phyloP scores from a whole-genome alignment of 2,113 vertebrate species.

The Equus quagga region DNA sequence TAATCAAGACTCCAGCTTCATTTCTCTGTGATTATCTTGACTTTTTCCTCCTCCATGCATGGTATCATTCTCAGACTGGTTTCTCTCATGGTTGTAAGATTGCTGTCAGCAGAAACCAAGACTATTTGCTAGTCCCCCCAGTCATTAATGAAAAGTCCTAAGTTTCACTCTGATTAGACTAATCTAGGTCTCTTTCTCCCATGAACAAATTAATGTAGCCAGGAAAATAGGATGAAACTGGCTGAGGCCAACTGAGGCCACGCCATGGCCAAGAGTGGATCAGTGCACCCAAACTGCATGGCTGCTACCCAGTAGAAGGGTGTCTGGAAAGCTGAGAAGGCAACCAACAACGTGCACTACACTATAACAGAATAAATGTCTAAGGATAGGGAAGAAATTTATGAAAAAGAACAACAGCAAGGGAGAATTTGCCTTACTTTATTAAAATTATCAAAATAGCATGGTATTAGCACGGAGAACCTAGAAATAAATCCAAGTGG shows the following conservation, averaged over 20 bases:
- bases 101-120: neutral
- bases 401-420: neutral
- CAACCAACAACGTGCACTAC: too few species aligned
- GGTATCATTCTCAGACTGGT: neutral
- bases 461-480: neutral
- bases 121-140: neutral
- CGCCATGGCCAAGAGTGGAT: neutral
- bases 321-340: neutral
- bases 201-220: neutral
- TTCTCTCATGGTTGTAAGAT: neutral
- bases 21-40: neutral
- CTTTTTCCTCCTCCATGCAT: neutral
- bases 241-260: neutral
- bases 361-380: neutral
- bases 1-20: neutral
- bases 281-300: neutral
- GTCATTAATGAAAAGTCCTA: neutral
- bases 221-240: neutral
- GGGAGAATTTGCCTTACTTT: neutral
- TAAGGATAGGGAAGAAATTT: neutral
- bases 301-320: neutral
- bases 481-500: neutral
- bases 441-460: neutral
- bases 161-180: neutral
- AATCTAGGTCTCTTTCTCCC: neutral